phyloP scores from a whole-genome alignment of 2,113 vertebrate genomes.

The Saccopteryx bilineata region DNA sequence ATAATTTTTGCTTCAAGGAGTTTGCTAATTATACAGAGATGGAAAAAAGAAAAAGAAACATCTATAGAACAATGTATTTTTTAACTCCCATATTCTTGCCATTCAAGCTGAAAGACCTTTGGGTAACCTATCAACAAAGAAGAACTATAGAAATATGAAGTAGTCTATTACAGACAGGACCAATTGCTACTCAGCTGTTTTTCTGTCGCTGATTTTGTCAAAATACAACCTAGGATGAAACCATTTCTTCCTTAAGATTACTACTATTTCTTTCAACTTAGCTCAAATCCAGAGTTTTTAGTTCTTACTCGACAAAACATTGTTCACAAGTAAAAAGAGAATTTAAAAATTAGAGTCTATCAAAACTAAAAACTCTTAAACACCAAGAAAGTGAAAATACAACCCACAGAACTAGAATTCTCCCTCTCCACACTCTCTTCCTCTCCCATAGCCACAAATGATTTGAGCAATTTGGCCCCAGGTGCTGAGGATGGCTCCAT shows the following conservation, averaged over 20 bases:
- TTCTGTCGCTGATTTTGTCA: conserved; percentile 43
- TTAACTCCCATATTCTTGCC: conserved; percentile 84
- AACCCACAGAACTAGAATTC: background rate
- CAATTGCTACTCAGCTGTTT: conserved; percentile 70
- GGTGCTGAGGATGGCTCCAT: too few relatives aligned
- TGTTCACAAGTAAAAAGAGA: conserved; percentile 16
- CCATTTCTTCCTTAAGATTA: conserved; percentile 18
- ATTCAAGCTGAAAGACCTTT: conserved; percentile 72
- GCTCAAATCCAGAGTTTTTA: conserved; percentile 16
- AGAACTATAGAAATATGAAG: conserved; percentile 79
- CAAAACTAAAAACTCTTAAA: conserved; percentile 33
- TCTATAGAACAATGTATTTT: conserved; percentile 81
- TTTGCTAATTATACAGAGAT: conserved; percentile 85
- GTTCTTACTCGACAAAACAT: conserved; percentile 24
- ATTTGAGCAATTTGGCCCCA: too few relatives aligned
- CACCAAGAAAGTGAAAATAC: background rate
- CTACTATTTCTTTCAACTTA: conserved; percentile 20
- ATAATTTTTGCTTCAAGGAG: conserved; percentile 86
- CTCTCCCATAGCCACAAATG: too few relatives aligned
- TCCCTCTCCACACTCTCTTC: too few relatives aligned
- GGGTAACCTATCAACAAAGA: conserved; percentile 89
- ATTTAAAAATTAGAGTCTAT: background rate
- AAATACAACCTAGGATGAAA: conserved; percentile 31
- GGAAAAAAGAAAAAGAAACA: conserved; percentile 74
- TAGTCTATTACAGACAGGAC: conserved; percentile 77